Evolutionary conservation across 2,888 invertebrate species (phyloP), one percentile per base, ranked within the genome.

Genomic region (Drosophila infuscata): DNA sequence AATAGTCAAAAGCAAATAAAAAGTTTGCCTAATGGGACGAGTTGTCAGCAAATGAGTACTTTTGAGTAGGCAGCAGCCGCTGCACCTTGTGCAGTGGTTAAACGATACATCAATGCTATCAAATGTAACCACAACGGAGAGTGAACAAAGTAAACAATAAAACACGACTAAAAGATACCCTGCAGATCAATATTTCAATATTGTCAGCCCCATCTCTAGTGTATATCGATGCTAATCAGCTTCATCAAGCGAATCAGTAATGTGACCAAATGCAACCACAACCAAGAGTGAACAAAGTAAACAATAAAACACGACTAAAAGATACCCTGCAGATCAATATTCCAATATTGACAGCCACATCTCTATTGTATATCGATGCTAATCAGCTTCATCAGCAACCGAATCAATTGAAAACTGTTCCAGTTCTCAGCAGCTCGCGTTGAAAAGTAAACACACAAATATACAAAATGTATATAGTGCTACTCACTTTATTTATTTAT

Each of bases 91-190:
- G n/a, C 29, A 7, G 36, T 49, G 60, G 52, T 57, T 79, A 62
- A 38, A 52, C 53, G 69, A 36, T 35, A 51, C 54, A 41, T 54
- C 69, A 74, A 68, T 63, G 63, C 49, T 43, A 58, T 38, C 57
- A 58, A 74, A 57, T 68, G 63, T 53, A 62, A 82, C 83, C 67
- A 43, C 63, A 81, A 25, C 33, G 53, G 33, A 20, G 43, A n/a
- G n/a, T 17, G 35, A 60, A 35, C 57, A 58, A 72, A 29, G 38
- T 6, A 29, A 29, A 15, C n/a, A 0, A 20, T 11, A 29, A 0
- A 3, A 1, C 30, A 8, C 46, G 63, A 74, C 56, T 33, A 4
- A n/a, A 0, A 3, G 7, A 52, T 59, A 20, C 65, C 12, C 62
- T 56, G 3, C 17, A 46, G 6, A 57, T 54, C 6, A 6, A 36